Percentiles rank a stretch among this genome's conserved stretches.
Evolutionary conservation across 2,113 vertebrate species (phyloP).

Genomic region (Lophura nycthemera): DNA sequence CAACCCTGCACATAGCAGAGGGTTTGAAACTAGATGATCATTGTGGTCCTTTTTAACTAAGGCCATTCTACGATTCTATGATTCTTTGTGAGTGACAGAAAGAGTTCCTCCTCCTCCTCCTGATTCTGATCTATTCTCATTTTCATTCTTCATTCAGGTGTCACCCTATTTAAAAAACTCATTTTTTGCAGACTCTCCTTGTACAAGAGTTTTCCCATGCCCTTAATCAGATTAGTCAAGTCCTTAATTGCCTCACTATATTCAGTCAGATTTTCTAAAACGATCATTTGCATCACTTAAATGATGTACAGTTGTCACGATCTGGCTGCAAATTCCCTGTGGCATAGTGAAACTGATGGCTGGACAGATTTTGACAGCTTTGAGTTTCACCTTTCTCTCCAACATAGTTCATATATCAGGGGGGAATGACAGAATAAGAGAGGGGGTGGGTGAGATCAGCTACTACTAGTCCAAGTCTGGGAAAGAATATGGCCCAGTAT

Average conservation of each 20-base stretch:
- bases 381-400: not conserved
- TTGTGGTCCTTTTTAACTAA: no score
- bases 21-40: no score
- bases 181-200: not conserved
- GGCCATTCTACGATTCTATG: not conserved
- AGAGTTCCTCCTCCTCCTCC: not conserved
- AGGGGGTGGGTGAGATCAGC: not conserved
- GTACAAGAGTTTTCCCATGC: conserved; percentile 10
- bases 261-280: not conserved
- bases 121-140: not conserved
- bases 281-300: not conserved
- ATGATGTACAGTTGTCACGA: not conserved
- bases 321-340: not conserved
- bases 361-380: not conserved
- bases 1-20: no score
- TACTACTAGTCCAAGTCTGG: not conserved
- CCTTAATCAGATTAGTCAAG: not conserved
- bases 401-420: not conserved
- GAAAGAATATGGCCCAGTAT: not conserved
- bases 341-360: not conserved
- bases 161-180: not conserved
- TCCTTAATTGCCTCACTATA: conserved; percentile 27
- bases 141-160: not conserved
- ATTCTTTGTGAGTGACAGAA: not conserved
- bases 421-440: not conserved